A percentile compares a stretch with the other conserved stretches of the same genome.
Conservation (phyloP, 2,888 invertebrate species). For the Spilarctia lutea region DNA sequence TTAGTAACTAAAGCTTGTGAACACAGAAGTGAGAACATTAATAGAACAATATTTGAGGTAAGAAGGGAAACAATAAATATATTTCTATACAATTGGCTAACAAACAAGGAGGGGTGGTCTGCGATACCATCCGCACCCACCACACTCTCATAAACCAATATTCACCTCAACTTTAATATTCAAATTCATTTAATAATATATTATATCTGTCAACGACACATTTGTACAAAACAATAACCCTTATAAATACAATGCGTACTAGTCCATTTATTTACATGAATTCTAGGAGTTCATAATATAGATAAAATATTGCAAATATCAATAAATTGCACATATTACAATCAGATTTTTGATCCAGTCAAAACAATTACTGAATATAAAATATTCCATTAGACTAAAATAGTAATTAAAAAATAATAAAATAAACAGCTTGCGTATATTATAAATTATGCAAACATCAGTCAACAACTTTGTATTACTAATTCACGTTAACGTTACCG, state of each 20-base stretch:
- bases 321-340: slow-evolving; percentile 78
- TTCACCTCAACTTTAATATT: slow-evolving; percentile 47
- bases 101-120: slow-evolving; percentile 33
- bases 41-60: slow-evolving; percentile 46
- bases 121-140: background rate
- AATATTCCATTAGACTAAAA: slow-evolving; percentile 55
- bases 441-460: slow-evolving; percentile 80
- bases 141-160: slow-evolving; percentile 47
- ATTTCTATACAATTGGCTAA: slow-evolving; percentile 48
- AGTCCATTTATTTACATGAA: slow-evolving; percentile 63
- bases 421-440: slow-evolving; percentile 70
- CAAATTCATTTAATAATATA: slow-evolving; percentile 55
- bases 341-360: slow-evolving; percentile 85
- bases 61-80: slow-evolving; percentile 44
- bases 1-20: slow-evolving; percentile 54
- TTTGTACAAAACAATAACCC: slow-evolving; percentile 72
- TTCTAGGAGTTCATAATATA: slow-evolving; percentile 59
- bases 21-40: slow-evolving; percentile 47
- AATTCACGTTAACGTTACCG: slow-evolving; percentile 38
- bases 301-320: slow-evolving; percentile 54
- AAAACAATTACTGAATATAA: slow-evolving; percentile 69
- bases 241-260: slow-evolving; percentile 68
- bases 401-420: slow-evolving; percentile 61
- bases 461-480: slow-evolving; percentile 60
- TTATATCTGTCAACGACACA: slow-evolving; percentile 58